Conservation (phyloP, 1,140 invertebrate genomes). For the Centruroides vittatus region DNA sequence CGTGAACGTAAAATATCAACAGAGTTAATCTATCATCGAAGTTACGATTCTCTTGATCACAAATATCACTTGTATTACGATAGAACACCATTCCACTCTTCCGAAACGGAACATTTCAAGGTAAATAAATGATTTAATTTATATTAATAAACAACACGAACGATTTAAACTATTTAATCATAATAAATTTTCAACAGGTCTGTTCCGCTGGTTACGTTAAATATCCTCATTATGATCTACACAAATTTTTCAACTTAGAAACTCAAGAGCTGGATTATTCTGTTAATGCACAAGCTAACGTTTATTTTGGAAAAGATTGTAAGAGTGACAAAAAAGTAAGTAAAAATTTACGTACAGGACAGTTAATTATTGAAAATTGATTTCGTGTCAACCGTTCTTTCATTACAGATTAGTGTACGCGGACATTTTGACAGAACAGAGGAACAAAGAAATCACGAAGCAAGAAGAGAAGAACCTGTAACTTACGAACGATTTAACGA, state of each 20-base stretch:
- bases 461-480: background rate
- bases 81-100: slow-evolving; percentile 8
- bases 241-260: background rate
- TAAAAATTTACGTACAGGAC: background rate
- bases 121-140: background rate
- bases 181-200: background rate
- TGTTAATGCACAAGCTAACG: background rate
- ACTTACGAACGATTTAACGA: slow-evolving; percentile 13
- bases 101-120: slow-evolving; percentile 6
- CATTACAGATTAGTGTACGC: slow-evolving; percentile 2
- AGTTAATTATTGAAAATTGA: too few relatives aligned
- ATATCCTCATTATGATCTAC: background rate
- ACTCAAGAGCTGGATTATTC: background rate
- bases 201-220: slow-evolving; percentile 7
- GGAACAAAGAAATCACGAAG: slow-evolving; percentile 8
- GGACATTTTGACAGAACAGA: slow-evolving; percentile 9
- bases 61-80: slow-evolving; percentile 13
- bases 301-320: background rate
- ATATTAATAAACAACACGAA: too few relatives aligned
- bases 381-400: background rate
- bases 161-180: too few relatives aligned
- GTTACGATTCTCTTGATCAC: background rate
- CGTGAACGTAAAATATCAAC: slow-evolving; percentile 3
- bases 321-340: background rate
- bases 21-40: background rate